Base-by-base conservation (phyloP, 2,888 invertebrate genomes). In the Petrolisthes manimaculis region DNA sequence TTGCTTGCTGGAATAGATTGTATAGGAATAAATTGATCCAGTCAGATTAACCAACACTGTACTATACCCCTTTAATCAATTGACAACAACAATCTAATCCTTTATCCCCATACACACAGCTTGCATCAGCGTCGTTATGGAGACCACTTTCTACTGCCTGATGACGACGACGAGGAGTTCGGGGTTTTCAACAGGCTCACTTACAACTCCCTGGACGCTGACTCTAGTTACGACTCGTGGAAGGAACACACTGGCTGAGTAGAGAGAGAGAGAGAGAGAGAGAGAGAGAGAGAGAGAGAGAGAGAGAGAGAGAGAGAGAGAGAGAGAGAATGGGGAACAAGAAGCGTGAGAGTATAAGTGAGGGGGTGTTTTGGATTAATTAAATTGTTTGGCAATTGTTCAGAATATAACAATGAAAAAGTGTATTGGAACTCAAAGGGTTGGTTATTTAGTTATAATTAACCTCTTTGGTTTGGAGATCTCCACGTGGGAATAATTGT, bases 101-200 rank as follows among this genome's bases (percentile, higher is more conserved):
- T 37, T 37, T 2, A 37, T 37, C 18, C 61, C 18, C 21, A n/a
- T 78, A 21, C 55, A 78, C 3, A 54, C 86, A 86, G 86, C 77
- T 53, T 86, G 51, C 9, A 86, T 53, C 74, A 82, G 18, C 61
- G 71, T 6, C 75, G 86, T 18, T 86, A 86, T 18, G 61, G 75
- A 4, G 54, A 75, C 51, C 86, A 86, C 67, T 67, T 67, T 4
- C 56, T 86, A 4, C 86, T 86, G 61, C 9, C 56, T 4, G 82
- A 86, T 56, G 74, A 83, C 21, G 69, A 82, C 51, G 86, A 86
- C 6, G 86, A 86, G n/a, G 86, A 86, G 67, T 81, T 82, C 53
- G 77, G 86, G 21, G 77, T 86, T 53, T 86, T 86, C 54, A 86
- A 86, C n/a, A 55, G 86, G 3, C 53, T 24, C 37, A 74, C 77